Evolutionary conservation across 2,113 vertebrate species (phyloP), one percentile per base, ranked within the genome.

Genomic region (Platysteira castanea): DNA sequence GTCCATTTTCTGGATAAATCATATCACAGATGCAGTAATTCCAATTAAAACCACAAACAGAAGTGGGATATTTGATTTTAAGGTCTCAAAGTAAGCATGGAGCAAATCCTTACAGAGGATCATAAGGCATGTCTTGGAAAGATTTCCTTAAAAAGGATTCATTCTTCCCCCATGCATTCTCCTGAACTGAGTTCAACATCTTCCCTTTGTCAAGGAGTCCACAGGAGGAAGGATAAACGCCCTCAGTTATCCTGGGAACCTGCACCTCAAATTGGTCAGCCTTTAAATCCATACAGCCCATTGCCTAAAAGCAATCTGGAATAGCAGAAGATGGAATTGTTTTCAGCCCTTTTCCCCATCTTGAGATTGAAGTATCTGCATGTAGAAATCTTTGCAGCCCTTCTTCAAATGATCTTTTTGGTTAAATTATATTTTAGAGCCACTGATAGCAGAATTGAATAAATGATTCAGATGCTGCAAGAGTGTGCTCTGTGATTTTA

Each of bases 391-490:
- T 28, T 73, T 82, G 57, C 76, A 93, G 77, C 68, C 63, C 39
- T 60, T 35, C 49, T 73, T n/a, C 65, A 71, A 83, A 78, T 75
- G 39, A 52, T 64, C 37, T 91, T 94, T 87, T 91, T 70, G 56
- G 64, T 83, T 94, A 84, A 95, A 92, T 90, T 95, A 47, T 33
- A 57, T 95, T 95, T 96, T 89, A 96, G 92, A 96, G 75, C 31
- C 41, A 53, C 41, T 87, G 93, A 89, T 67, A 89, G 49, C 61
- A 41, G 74, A 93, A 89, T 94, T 94, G 56, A 95, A 88, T 90
- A 97, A 96, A 96, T 94, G 27, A 95, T 94, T 97, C 88, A 94
- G 84, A 71, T 93, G 77, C 65, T 96, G 83, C 87, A 73, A 23
- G 78, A 93, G 53, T 77, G 91, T 80, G 85, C 39, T 27, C 10